Evolutionary conservation across 2,888 invertebrate genomes (phyloP), one percentile per base, ranked within the genome.

Genomic region (Mimachlamys varia): DNA sequence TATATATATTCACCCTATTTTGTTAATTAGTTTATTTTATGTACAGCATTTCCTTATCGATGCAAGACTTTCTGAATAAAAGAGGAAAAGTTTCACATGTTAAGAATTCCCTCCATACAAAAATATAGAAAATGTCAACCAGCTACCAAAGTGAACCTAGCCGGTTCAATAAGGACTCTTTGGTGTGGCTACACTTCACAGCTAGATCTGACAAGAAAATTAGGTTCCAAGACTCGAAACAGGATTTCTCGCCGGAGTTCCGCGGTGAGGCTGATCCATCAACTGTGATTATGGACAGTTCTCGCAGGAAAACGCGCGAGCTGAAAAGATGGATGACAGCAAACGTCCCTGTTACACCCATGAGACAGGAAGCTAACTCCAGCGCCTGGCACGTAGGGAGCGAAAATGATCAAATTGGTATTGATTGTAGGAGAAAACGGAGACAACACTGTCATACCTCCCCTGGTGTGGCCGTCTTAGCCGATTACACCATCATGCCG

Each of bases 361-460:
- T 10, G 76, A 76, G 76, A 76, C 76, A 76, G 76, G 76, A 76
- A 76, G 22, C 76, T 76, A 76, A 76, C 76, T 33, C 33, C 33
- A 76, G 33, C 7, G 27, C 33, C 76, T 76, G 33, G 76, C 76
- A 76, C 76, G 76, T 76, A 76, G 76, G 33, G 76, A 76, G 76
- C 76, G 76, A 76, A 76, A 76, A 33, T 76, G 76, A 76, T 76
- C 76, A 76, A 76, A 76, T 33, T 76, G 76, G 76, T 76, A 76
- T 76, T 76, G 76, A 76, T 76, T 33, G 27, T 27, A 27, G 13
- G 22, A 76, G 76, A 33, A 76, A 76, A 76, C 76, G 27, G 76
- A 76, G 76, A 76, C 76, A 76, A 76, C 76, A 76, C 12, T 27
- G 33, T 76, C 58, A 58, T 22, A n/a, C 58, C 58, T 58, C 58